These are phyloP conservation scores for Oryzias woworae DNA, from an alignment of 2,113 vertebrate genomes.

Conservation along the genomic window DNA sequence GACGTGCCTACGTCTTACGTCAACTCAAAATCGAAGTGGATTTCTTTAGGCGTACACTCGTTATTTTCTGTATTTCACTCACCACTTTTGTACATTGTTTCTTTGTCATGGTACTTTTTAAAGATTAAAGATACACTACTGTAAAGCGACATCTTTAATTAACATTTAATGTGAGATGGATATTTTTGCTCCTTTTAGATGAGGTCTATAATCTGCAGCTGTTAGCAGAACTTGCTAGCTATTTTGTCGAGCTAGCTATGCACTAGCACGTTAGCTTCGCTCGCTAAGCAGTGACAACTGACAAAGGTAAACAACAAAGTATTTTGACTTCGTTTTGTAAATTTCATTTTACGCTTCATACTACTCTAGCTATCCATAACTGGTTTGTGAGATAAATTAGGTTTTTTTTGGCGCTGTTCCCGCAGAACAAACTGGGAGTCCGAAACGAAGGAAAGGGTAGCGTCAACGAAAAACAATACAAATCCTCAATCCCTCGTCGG, in stretches of 20 bases:
- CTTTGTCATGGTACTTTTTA: conserved; percentile 39
- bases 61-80: conserved; percentile 70
- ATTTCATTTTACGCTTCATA: conserved; percentile 1
- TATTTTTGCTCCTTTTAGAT: conserved; percentile 52
- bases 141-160: conserved; percentile 32
- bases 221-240: conserved; percentile 68
- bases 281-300: conserved; percentile 65
- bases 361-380: background rate
- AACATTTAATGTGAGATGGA: conserved; percentile 41
- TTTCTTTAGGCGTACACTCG: conserved; percentile 72
- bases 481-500: conserved; percentile 34
- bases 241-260: conserved; percentile 61
- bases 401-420: conserved; percentile 1
- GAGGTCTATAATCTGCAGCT: conserved; percentile 62
- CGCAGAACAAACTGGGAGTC: conserved; percentile 21
- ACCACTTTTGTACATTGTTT: conserved; percentile 57
- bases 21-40: conserved; percentile 75
- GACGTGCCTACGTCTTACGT: conserved; percentile 66
- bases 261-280: conserved; percentile 63
- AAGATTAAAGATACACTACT: conserved; percentile 20
- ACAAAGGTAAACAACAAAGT: conserved; percentile 70
- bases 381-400: background rate
- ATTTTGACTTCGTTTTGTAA: conserved; percentile 2
- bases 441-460: conserved; percentile 38
- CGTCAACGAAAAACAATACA: conserved; percentile 66